Evolutionary conservation across 1,140 invertebrate species (phyloP), one percentile per base, ranked within the genome.

Genomic region (Aphelinus certus): DNA sequence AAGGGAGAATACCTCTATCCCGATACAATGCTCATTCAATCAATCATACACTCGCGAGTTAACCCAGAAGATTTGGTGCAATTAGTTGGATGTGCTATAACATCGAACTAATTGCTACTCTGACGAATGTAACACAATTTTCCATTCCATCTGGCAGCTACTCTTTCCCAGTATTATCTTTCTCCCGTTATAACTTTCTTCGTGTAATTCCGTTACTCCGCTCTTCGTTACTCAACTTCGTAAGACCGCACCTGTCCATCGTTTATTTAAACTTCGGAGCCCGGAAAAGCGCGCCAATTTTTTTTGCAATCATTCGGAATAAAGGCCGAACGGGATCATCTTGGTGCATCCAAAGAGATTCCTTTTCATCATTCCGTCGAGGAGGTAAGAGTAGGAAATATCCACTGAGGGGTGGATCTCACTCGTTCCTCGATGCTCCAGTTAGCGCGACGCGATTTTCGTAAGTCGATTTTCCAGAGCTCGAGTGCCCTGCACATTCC

Each of bases 401-500:
- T 26, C 26, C 26, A 26, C 26, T 26, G 0, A 26, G 26, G 26
- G 26, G 26, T 26, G 26, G 26, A 26, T 26, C 26, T 26, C 26
- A 26, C 26, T 26, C 26, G 26, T 26, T 26, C 26, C 26, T 26
- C 26, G 26, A 26, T 53, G 82, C 80, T 84, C 82, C 83, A 83
- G 81, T 84, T 83, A 81, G 80, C 78, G 78, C 80, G 79, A 84
- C 79, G 82, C 83, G 83, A 84, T 85, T 84, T 86, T 80, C 84
- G 83, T 84, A 82, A 85, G 82, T 86, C 82, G 82, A 84, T 85
- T 86, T 81, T 76, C 81, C 78, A 84, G 82, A 81, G 79, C 81
- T 81, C 78, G 49, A 65, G 45, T 48, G 49, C 64, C 51, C 42
- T n/a, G n/a, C 53, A 3, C 56, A 6, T 58, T 53, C 56, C 58